Base-by-base conservation (phyloP, 2,888 invertebrate species). In the Parnassius mnemosyne region DNA sequence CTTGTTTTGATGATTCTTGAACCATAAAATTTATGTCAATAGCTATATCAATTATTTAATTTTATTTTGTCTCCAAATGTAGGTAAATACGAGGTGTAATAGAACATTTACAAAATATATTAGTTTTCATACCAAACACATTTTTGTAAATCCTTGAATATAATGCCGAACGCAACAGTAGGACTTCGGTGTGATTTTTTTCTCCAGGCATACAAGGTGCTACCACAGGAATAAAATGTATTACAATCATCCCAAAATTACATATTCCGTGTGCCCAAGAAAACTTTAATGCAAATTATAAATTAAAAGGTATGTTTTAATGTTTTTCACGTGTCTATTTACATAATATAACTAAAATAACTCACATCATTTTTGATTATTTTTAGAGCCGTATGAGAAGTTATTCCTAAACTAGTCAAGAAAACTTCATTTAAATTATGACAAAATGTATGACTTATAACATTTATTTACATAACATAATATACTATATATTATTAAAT, bases 331-430 rank as follows among this genome's bases (percentile, higher is more conserved):
- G n/a, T 46, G 10, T 46, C 10, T 46, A 46, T 11, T 12, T 46
- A 46, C 46, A n/a, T 46, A 7, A 54, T 13, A 20, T 3, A 10
- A 42, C 1, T 11, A 42, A n/a, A n/a, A 10, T 11, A 51, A 71
- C 80, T 77, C 73, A 84, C 86, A 63, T 74, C 66, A 44, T 72
- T 70, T 47, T 71, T 72, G 44, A 84, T 82, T 16, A 83, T 63
- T 13, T 67, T 65, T 42, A 78, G 63, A 5, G 81, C 77, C 3
- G 80, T 72, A 10, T 66, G 12, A 62, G 78, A 86, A 46, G 77
- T 72, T 55, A 74, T 72, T 11, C 65, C 68, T 54, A 88, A 68
- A 51, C 77, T 75, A 9, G 71, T 69, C 9, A 76, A 60, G 61
- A 88, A 86, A 1, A 79, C 68, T 10, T 25, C 3, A 3, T 25